Evolutionary conservation across 2,113 vertebrate genomes (phyloP).

Genomic region (Entosphenus tridentatus): DNA sequence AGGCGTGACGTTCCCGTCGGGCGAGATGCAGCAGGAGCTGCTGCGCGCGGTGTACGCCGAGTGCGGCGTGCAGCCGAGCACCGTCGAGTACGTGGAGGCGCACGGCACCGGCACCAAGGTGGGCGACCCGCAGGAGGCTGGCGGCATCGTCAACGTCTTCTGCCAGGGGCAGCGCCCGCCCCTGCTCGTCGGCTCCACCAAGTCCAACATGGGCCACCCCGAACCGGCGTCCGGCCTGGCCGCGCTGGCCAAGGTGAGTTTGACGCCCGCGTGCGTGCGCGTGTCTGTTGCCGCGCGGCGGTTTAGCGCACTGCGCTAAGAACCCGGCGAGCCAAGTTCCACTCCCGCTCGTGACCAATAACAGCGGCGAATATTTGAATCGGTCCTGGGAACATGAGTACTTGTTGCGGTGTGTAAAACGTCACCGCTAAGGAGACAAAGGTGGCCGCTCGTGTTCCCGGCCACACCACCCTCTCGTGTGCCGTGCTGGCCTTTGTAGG

Average conservation of each 20-base stretch:
- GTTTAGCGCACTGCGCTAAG: too few relatives aligned
- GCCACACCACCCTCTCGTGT: too few relatives aligned
- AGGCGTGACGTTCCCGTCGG: conserved; percentile 88
- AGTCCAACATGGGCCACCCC: conserved; percentile 93
- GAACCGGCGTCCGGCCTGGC: conserved; percentile 74
- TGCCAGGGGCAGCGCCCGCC: conserved; percentile 30
- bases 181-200: conserved; percentile 65
- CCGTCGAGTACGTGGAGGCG: conserved; percentile 72
- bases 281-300: too few relatives aligned
- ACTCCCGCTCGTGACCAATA: too few relatives aligned
- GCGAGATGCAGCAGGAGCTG: conserved; percentile 44
- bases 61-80: conserved; percentile 23
- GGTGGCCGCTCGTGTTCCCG: too few relatives aligned
- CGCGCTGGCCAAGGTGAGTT: conserved; percentile 47
- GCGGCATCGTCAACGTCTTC: conserved; percentile 36
- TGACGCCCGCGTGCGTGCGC: too few relatives aligned
- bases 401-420: too few relatives aligned
- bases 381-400: too few relatives aligned
- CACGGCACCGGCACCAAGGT: conserved; percentile 94
- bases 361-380: too few relatives aligned
- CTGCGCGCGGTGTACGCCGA: conserved; percentile 38
- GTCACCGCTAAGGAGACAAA: too few relatives aligned
- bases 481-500: too few relatives aligned
- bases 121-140: conserved; percentile 77
- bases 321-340: too few relatives aligned